phyloP scores from a whole-genome alignment of 2,113 vertebrate genomes.

The Lepus americanus region DNA sequence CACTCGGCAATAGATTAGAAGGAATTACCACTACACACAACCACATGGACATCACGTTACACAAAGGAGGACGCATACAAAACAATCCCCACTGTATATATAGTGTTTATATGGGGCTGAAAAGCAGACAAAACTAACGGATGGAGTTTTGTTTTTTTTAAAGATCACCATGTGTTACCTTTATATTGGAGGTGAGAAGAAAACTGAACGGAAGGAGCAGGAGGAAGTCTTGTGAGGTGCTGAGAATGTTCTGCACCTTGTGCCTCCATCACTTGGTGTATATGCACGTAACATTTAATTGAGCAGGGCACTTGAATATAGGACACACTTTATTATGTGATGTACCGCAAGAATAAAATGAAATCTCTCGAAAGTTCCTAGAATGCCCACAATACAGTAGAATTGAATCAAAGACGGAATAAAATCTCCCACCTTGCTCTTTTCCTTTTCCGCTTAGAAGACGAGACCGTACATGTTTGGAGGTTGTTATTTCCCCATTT shows the following conservation, averaged over 20 bases:
- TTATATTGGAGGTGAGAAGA: not conserved
- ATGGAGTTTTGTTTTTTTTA: not conserved
- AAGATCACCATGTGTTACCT: conserved; percentile 49
- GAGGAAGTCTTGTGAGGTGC: not conserved
- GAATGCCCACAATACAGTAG: not conserved
- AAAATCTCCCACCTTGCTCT: conserved; percentile 4
- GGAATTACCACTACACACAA: not conserved
- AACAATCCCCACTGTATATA: not conserved
- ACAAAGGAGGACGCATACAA: not conserved
- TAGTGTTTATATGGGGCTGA: conserved; percentile 9
- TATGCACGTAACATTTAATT: not conserved
- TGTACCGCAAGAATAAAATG: conserved; percentile 28
- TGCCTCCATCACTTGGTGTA: not conserved
- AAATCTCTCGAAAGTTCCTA: not conserved
- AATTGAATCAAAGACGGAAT: not conserved
- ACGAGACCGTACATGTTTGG: not conserved
- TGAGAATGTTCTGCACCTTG: conserved; percentile 24
- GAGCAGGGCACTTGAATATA: not conserved
- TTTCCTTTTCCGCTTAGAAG: conserved; percentile 50
- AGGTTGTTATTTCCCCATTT: not conserved
- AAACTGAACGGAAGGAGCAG: not conserved
- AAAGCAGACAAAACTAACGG: not conserved
- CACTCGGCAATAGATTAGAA: not conserved
- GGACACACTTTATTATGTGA: not conserved
- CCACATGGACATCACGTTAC: not conserved